These are phyloP conservation scores for Philonicus albiceps DNA, from an alignment of 2,888 invertebrate species.

Conservation along the genomic window DNA sequence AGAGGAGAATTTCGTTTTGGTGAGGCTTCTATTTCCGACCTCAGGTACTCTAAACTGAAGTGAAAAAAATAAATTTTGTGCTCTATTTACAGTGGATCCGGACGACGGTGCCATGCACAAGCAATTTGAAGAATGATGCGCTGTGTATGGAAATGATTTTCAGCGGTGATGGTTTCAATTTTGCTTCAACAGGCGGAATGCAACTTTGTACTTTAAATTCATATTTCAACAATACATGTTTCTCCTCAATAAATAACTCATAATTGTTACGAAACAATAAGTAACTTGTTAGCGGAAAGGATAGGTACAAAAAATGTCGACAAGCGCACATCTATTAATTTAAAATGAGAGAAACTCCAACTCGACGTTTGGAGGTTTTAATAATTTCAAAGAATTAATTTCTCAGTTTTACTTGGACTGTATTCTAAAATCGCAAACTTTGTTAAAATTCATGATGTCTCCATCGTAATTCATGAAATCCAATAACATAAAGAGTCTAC, in stretches of 20 bases:
- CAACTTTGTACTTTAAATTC: not conserved
- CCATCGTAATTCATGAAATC: too few species aligned
- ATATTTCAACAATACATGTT: not conserved
- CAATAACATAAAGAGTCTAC: too few species aligned
- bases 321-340: not conserved
- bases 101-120: not conserved
- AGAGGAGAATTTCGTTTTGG: conserved; percentile 66
- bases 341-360: not conserved
- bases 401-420: too few species aligned
- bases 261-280: not conserved
- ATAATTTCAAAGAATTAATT: too few species aligned
- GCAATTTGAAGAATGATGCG: not conserved
- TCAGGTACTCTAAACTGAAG: conserved; percentile 44
- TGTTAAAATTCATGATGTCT: too few species aligned
- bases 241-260: not conserved
- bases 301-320: not conserved
- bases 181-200: not conserved
- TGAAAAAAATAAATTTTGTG: conserved; percentile 6
- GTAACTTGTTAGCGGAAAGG: not conserved
- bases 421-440: too few species aligned
- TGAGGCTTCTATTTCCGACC: conserved; percentile 45
- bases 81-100: not conserved
- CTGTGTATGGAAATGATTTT: not conserved
- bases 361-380: not conserved
- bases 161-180: not conserved